Evolutionary conservation across 2,113 vertebrate genomes (phyloP).

Genomic region (Miniopterus natalensis): DNA sequence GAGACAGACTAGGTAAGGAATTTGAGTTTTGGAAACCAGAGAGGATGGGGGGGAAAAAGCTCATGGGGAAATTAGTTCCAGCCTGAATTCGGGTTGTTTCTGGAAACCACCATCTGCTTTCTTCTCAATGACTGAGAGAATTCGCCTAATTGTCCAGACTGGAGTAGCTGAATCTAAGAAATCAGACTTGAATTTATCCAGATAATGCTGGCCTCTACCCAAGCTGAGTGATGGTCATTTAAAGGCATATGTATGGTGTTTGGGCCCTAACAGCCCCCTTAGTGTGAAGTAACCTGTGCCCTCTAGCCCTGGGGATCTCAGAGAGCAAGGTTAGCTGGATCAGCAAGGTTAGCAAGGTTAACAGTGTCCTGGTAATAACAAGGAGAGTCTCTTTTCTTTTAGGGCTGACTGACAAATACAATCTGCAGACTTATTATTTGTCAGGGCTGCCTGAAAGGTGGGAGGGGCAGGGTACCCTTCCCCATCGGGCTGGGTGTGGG

Average conservation of each 20-base stretch:
- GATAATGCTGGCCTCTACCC: background rate
- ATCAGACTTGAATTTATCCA: background rate
- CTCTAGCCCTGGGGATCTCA: no score
- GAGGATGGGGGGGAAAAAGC: background rate
- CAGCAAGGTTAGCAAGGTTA: background rate
- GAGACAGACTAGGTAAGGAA: background rate
- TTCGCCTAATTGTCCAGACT: background rate
- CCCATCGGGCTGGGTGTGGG: background rate
- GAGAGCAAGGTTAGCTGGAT: background rate
- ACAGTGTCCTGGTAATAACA: background rate
- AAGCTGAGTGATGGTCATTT: background rate
- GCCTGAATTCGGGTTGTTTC: background rate
- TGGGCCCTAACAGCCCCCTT: background rate
- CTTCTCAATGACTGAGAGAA: background rate
- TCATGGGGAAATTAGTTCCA: background rate
- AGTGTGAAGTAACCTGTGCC: background rate
- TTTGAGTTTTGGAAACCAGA: conserved; percentile 43
- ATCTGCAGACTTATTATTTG: background rate
- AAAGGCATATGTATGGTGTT: fast-evolving
- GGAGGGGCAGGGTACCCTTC: background rate
- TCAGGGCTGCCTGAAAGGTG: background rate
- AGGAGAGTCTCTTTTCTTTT: background rate
- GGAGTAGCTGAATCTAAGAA: background rate
- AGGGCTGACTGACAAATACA: background rate
- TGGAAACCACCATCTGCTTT: background rate